Evolutionary conservation across 2,797 vertebrate genomes (phyloP), one percentile per base, ranked within the genome.

Genomic region (Heliangelus exortis): DNA sequence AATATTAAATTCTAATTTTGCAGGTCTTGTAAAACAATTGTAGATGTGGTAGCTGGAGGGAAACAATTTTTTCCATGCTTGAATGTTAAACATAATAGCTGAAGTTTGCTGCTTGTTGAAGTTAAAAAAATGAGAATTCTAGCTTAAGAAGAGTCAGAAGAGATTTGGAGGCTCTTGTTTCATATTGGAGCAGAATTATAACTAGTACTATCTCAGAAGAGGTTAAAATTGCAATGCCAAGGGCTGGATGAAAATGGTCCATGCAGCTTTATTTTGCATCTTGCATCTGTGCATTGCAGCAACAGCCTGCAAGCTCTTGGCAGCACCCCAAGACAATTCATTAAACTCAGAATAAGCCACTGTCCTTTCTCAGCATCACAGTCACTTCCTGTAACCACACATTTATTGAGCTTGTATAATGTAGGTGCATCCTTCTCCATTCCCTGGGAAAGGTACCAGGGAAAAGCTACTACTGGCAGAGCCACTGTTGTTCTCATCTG

Each of bases 1-100:
- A 94, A 76, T 92, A 94, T 81, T 96, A 92, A 84, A 90, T 83
- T 84, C 55, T 95, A 90, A 93, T 94, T 92, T 93, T 91, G 61
- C 33, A 82, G 82, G 76, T 83, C 79, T 93, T 84, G 59, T 94
- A 94, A 94, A 94, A 80, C 79, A 94, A 74, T 82, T 92, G 80
- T 93, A 78, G 85, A 82, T 86, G 45, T 57, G 48, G 54, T 92
- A 94, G 91, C 91, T 91, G 45, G 67, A 92, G 89, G 83, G 80
- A 91, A 92, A 62, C 67, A 72, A 75, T 94, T 94, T 86, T 95
- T 34, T 93, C 84, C 22, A 15, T 41, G 59, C 69, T 88, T 71
- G 86, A 92, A 85, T 67, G 74, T 88, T 87, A 81, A 87, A 85
- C 81, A 89, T 88, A 69, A 86, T 81, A 84, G 73, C 59, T 93